Base-by-base conservation (phyloP, 2,113 vertebrate species). In the Calidris pygmaea region DNA sequence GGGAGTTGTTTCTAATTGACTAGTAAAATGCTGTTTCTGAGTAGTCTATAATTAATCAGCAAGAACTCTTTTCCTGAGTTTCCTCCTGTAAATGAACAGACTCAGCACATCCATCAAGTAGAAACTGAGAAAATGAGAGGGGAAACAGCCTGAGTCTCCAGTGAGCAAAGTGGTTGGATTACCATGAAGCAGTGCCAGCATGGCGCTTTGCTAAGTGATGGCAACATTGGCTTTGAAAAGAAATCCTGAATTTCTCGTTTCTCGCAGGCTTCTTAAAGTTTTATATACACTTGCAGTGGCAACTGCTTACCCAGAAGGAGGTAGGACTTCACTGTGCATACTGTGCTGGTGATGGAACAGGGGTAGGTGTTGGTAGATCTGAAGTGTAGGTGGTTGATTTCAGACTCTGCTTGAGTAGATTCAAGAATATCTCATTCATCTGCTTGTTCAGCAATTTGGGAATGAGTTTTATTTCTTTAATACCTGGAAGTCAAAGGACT, bases 41-140 rank as follows among this genome's bases (percentile, higher is more conserved):
- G 72, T 45, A 95, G 90, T 76, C 34, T 48, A 12, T 89, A 89
- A 85, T 97, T 97, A 96, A 94, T 97, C 93, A 93, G 47, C 39
- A 85, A 90, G 91, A 89, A 67, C 53, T 82, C 80, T 87, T 81
- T 86, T 84, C 39, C 56, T 22, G 27, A 89, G 14, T 82, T 95
- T 91, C 70, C 30, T 93, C 5, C 80, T 92, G 52, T 72, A 91
- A 88, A 65, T 52, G 73, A 93, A 91, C 58, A 87, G 72, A 58
- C 52, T 94, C 29, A 30, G 87, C 50, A 89, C 41, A 93, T 94
- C 58, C 53, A 77, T 84, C 53, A 82, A 79, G 74, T 56, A 5
- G 17, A 87, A 85, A 75, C 52, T 88, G 56, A 79, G 82, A 75
- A 90, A 84, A 78, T 55, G n/a, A 60, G 59, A 14, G 12, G 22